Base-by-base conservation (phyloP, 35 echinoderm and acorn worm genomes). In the Stichopus chloronotus region DNA sequence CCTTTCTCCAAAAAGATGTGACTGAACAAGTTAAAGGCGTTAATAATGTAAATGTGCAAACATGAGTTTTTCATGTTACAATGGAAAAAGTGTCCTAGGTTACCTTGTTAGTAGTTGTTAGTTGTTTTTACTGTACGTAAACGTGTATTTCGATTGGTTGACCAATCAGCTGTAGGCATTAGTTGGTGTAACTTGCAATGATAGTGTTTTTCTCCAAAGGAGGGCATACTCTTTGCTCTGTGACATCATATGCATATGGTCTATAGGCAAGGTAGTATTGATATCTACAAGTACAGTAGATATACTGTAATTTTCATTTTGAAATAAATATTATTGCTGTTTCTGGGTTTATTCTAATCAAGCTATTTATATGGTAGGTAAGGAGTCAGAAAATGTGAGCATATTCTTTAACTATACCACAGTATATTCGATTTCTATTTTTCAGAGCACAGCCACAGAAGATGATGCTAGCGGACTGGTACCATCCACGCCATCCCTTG, bases 211-310 rank as follows among this genome's bases (percentile, higher is more conserved):
- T n/a, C n/a, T n/a, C n/a, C n/a, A n/a, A n/a, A n/a, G n/a, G n/a
- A n/a, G n/a, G n/a, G n/a, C n/a, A n/a, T n/a, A n/a, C n/a, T n/a
- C n/a, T n/a, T n/a, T n/a, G n/a, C n/a, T n/a, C n/a, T n/a, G n/a
- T n/a, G n/a, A n/a, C n/a, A n/a, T n/a, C n/a, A n/a, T n/a, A n/a
- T n/a, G n/a, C n/a, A n/a, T 68, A 9, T 8, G 63, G 63, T 68
- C 63, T 71, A 71, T 71, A 4, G 65, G 65, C n/a, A 71, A 71
- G 65, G 65, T 71, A 71, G 65, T 71, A 71, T 43, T 71, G 65
- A 71, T 71, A 71, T 71, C 11, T 71, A 71, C 4, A 71, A 71
- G 65, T 2, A 71, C 65, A 71, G 65, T 71, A 71, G 65, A 71
- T 71, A n/a, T 71, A 71, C 65, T 71, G 65, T 71, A 71, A 71